Percentiles rank a stretch among this genome's conserved stretches.
phyloP scores from a whole-genome alignment of 2,113 vertebrate genomes.

The Otolemur garnettii region DNA sequence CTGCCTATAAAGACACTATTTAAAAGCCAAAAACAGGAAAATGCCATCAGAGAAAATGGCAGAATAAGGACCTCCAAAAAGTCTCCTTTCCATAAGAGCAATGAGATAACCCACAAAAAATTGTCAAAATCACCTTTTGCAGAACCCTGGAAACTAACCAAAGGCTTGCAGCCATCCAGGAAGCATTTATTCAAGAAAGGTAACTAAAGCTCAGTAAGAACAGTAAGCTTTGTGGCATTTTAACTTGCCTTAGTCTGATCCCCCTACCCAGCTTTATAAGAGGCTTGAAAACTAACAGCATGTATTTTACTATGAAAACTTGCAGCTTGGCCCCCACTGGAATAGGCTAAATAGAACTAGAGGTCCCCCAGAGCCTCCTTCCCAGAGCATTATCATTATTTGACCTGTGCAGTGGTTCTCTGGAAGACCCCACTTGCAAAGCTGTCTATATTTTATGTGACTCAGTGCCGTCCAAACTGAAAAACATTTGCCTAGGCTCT shows the following conservation, averaged over 20 bases:
- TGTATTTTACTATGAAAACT: background rate
- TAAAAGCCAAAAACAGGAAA: background rate
- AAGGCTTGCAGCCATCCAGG: background rate
- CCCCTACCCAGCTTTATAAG: background rate
- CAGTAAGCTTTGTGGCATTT: background rate
- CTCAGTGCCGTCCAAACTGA: background rate
- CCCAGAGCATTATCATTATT: background rate
- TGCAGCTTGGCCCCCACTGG: background rate
- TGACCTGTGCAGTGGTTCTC: background rate
- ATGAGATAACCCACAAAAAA: background rate
- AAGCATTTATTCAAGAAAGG: background rate
- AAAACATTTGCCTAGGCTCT: background rate
- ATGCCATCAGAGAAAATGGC: background rate
- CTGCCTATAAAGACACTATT: background rate
- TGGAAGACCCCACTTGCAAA: background rate
- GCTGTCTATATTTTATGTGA: background rate
- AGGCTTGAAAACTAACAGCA: background rate
- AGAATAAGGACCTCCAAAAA: background rate
- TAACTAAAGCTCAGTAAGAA: background rate
- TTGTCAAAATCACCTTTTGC: background rate
- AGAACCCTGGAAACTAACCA: slow-evolving; percentile 8
- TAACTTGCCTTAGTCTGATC: background rate
- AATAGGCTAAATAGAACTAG: background rate
- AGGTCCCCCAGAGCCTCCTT: background rate
- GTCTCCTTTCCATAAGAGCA: background rate